phyloP scores from a whole-genome alignment of 2,113 vertebrate genomes.

The Tragelaphus scriptus region DNA sequence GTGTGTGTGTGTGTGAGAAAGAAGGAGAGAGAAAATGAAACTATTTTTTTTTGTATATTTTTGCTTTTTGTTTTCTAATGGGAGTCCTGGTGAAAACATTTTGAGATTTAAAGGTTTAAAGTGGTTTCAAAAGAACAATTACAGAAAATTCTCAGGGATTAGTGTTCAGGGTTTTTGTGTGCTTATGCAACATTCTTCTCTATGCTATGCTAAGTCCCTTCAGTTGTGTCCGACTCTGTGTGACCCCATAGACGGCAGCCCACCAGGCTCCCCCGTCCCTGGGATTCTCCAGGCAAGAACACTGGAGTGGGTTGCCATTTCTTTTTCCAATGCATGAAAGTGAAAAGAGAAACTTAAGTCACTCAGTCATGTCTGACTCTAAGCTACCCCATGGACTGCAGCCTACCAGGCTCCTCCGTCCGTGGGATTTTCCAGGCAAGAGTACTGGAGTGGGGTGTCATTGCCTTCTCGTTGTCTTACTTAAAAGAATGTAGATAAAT shows the following conservation, averaged over 20 bases:
- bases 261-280: too few relatives aligned
- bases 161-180: background rate
- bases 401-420: too few relatives aligned
- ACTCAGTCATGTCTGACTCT: too few relatives aligned
- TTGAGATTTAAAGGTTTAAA: background rate
- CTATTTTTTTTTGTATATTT: background rate
- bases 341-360: too few relatives aligned
- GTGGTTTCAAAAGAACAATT: background rate
- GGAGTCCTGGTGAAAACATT: background rate
- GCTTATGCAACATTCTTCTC: background rate
- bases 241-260: too few relatives aligned
- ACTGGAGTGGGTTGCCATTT: too few relatives aligned
- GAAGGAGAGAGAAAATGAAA: background rate
- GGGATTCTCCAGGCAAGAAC: too few relatives aligned
- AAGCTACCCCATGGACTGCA: too few relatives aligned
- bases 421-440: too few relatives aligned
- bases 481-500: background rate
- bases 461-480: background rate
- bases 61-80: background rate
- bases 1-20: background rate
- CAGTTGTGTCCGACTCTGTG: too few relatives aligned
- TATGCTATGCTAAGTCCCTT: background rate
- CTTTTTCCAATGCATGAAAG: too few relatives aligned
- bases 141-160: background rate
- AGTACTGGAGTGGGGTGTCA: too few relatives aligned